These are phyloP conservation scores for Hydrolagus colliei DNA, from an alignment of 2,797 vertebrate genomes.

Conservation along the genomic window DNA sequence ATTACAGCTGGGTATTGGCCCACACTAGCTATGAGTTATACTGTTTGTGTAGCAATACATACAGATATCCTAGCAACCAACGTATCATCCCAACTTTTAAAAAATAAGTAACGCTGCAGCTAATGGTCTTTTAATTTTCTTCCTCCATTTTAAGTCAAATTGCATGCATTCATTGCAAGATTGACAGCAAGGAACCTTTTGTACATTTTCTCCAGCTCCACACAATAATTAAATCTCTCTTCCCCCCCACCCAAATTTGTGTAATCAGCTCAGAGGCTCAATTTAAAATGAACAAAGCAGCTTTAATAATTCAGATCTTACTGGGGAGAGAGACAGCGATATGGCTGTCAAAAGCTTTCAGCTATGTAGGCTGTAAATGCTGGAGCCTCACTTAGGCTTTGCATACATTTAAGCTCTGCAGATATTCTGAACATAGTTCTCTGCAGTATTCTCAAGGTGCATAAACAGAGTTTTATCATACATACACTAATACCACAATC, in stretches of 20 bases:
- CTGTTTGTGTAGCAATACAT: no score
- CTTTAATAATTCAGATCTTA: constrained; percentile 57
- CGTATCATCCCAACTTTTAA: no score
- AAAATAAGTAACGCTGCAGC: neutral
- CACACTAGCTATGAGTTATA: no score
- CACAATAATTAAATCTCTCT: neutral
- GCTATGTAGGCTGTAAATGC: constrained; percentile 49
- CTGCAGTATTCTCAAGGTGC: constrained; percentile 36
- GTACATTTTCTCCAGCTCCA: neutral
- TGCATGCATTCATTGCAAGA: neutral
- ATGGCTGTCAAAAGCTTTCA: constrained; percentile 64
- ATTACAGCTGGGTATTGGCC: neutral
- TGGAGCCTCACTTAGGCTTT: constrained; percentile 52
- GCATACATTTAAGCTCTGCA: constrained; percentile 51
- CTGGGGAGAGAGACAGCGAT: constrained; percentile 51
- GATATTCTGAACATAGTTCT: constrained; percentile 40
- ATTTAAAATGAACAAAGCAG: constrained; percentile 65
- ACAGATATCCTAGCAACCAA: no score
- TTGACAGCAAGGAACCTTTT: neutral
- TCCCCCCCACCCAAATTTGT: constrained; percentile 34
- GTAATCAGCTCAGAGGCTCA: constrained; percentile 42
- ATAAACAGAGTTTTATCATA: constrained; percentile 34
- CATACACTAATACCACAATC: neutral
- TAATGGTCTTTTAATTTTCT: neutral
- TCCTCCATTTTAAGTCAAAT: neutral